A percentile compares a stretch with the other conserved stretches of the same genome.
phyloP scores from a whole-genome alignment of 2,797 vertebrate species.

The Cyclura pinguis region DNA sequence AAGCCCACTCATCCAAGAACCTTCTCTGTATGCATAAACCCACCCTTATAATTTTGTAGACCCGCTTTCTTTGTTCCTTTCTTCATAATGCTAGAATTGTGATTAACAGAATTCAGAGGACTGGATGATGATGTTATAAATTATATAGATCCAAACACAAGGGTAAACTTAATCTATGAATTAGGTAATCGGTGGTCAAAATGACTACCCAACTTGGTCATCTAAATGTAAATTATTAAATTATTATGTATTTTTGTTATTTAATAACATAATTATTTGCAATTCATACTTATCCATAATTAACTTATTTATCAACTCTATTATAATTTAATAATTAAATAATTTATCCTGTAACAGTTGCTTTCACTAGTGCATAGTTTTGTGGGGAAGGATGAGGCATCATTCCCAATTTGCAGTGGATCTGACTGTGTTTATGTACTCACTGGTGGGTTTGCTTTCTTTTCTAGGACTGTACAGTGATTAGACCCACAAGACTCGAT shows the following conservation, averaged over 20 bases:
- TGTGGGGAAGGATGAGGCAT: constrained; percentile 36
- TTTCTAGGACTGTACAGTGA: constrained; percentile 36
- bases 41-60: not conserved
- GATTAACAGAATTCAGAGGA: not conserved
- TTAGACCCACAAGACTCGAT: constrained; percentile 43
- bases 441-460: constrained; percentile 49
- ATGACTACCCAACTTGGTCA: not conserved
- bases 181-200: constrained; percentile 37
- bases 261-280: no score
- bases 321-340: no score
- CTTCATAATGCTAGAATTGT: not conserved
- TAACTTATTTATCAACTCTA: no score
- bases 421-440: constrained; percentile 46
- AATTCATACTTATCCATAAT: no score
- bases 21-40: not conserved
- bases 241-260: no score
- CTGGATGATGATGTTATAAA: not conserved
- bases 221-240: no score
- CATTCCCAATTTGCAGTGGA: constrained; percentile 21
- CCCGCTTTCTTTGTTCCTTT: not conserved
- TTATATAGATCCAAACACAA: not conserved
- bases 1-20: no score
- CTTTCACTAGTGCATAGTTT: constrained; percentile 29
- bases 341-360: not conserved
- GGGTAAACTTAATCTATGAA: not conserved